A percentile compares a stretch with the other conserved stretches of the same genome.
Evolutionary conservation across 2,888 invertebrate genomes (phyloP).

Genomic region (Andricus curvator): DNA sequence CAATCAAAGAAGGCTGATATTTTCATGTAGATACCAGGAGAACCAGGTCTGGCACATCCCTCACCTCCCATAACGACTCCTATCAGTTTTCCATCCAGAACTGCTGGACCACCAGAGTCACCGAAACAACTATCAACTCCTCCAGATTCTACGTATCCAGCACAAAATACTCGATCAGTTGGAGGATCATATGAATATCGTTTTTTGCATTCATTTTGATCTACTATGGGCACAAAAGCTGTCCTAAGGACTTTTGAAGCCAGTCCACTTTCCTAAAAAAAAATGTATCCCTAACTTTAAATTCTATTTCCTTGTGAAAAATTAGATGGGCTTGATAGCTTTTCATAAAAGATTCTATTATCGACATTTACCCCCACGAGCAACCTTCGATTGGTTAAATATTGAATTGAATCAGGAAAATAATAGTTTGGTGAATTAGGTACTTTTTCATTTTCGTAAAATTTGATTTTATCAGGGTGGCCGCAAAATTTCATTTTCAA

Average conservation of each 20-base stretch:
- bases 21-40: constrained; percentile 52
- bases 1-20: constrained; percentile 48
- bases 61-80: constrained; percentile 43
- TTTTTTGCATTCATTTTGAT: constrained; percentile 41
- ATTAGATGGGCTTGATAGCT: too few species aligned
- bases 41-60: constrained; percentile 39
- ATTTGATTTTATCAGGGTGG: too few species aligned
- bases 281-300: not conserved
- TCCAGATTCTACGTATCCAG: constrained; percentile 43
- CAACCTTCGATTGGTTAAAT: too few species aligned
- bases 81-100: constrained; percentile 37
- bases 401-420: too few species aligned
- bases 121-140: constrained; percentile 39
- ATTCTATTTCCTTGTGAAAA: too few species aligned
- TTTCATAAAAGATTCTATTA: too few species aligned
- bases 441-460: too few species aligned
- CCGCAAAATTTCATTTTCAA: too few species aligned
- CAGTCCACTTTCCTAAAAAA: constrained; percentile 44
- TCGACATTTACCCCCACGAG: too few species aligned
- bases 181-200: constrained; percentile 46
- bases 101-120: constrained; percentile 46
- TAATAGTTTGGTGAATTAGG: too few species aligned
- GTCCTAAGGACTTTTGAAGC: constrained; percentile 44
- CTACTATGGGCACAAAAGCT: constrained; percentile 46
- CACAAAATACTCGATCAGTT: constrained; percentile 52